Conservation (phyloP, 2,888 invertebrate species). For the Cosmia trapezina region DNA sequence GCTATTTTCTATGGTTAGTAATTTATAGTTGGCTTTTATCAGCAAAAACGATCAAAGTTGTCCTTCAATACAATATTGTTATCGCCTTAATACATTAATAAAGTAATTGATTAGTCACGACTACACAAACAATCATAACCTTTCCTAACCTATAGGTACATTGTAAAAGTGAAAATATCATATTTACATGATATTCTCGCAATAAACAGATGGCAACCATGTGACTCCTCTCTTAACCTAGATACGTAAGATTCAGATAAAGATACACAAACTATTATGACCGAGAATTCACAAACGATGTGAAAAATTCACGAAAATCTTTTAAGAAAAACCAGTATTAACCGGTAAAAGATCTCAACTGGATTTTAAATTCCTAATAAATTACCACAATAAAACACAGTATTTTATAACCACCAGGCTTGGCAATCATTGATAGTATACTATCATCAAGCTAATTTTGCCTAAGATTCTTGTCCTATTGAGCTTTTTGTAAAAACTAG, state of each 20-base stretch:
- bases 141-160: conserved; percentile 6
- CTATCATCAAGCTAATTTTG: not conserved
- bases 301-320: conserved; percentile 2
- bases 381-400: conserved; percentile 23
- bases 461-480: conserved; percentile 7
- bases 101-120: conserved; percentile 15
- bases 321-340: conserved; percentile 13
- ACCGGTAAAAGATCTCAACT: conserved; percentile 6
- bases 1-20: not conserved
- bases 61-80: conserved; percentile 13
- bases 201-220: not conserved
- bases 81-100: not conserved
- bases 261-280: conserved; percentile 11
- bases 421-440: conserved; percentile 29
- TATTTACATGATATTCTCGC: not conserved
- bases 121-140: conserved; percentile 5
- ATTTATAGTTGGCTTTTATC: not conserved
- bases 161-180: not conserved
- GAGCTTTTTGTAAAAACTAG: not conserved
- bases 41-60: conserved; percentile 5
- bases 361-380: conserved; percentile 19
- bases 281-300: conserved; percentile 5
- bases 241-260: not conserved
- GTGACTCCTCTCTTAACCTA: conserved; percentile 1
- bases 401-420: not conserved